Conservation (phyloP, 2,113 vertebrate species). For the Pachycephala philippinensis region DNA sequence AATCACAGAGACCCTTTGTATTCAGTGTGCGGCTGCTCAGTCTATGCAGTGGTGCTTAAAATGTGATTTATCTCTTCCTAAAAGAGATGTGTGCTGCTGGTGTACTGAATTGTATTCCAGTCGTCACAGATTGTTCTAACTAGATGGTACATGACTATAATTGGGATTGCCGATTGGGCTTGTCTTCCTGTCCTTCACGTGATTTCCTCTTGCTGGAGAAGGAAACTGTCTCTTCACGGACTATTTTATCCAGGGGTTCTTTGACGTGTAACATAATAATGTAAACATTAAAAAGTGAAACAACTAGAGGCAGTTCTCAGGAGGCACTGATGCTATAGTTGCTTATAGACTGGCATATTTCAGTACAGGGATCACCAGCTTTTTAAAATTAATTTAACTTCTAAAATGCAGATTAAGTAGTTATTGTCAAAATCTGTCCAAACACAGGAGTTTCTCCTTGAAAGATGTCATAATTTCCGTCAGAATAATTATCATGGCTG, state of each 20-base stretch:
- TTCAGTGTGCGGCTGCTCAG: background rate
- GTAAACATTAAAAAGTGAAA: background rate
- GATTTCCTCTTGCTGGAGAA: background rate
- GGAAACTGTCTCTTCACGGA: background rate
- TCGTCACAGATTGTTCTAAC: no score
- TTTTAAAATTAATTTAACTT: background rate
- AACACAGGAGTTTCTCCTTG: background rate
- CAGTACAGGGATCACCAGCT: background rate
- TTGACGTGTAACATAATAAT: background rate
- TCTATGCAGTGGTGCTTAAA: background rate
- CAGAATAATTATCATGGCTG: background rate
- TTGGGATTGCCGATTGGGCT: background rate
- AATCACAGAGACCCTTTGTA: background rate
- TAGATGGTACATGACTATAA: background rate
- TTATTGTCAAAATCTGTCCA: background rate
- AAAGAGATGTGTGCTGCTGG: background rate
- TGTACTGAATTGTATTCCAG: background rate
- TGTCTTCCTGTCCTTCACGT: background rate
- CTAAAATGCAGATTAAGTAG: background rate
- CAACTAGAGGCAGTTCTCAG: background rate
- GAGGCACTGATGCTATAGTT: background rate
- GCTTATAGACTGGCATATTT: background rate
- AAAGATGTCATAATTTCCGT: background rate
- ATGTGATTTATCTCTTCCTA: background rate
- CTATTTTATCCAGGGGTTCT: background rate